These are phyloP conservation scores for Trinectes maculatus DNA, from an alignment of 2,113 vertebrate genomes.

Conservation along the genomic window DNA sequence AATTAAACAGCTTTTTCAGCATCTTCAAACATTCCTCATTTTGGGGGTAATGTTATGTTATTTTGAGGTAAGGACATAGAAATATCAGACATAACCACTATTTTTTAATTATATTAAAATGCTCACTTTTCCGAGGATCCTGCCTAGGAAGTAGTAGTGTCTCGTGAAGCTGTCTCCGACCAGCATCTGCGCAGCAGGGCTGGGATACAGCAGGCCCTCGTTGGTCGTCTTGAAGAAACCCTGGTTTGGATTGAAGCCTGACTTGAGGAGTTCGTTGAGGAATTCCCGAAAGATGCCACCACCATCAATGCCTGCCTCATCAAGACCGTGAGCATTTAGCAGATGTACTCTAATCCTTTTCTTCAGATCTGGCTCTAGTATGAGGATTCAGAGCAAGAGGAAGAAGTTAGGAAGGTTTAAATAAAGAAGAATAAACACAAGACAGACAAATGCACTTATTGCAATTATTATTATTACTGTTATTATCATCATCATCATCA, in stretches of 20 bases:
- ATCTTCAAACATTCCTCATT: neutral
- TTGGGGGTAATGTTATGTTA: neutral
- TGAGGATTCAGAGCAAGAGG: neutral
- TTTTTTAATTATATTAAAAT: neutral
- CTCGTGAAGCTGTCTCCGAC: slow-evolving; percentile 93
- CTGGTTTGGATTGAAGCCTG: slow-evolving; percentile 97
- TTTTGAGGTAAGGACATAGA: neutral
- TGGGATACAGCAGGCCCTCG: slow-evolving; percentile 95
- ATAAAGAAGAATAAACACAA: neutral
- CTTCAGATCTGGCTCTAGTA: slow-evolving; percentile 92
- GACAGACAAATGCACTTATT: too few relatives aligned
- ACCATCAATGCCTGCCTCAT: slow-evolving; percentile 97
- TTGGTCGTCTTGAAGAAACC: slow-evolving; percentile 97
- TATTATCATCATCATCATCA: too few relatives aligned
- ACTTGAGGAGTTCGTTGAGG: slow-evolving; percentile 95
- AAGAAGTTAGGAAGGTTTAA: slow-evolving; percentile 10
- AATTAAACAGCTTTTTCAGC: neutral
- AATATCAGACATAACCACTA: neutral
- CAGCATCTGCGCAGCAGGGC: slow-evolving; percentile 93
- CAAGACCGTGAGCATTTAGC: slow-evolving; percentile 94
- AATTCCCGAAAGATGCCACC: slow-evolving; percentile 98
- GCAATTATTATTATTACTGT: too few relatives aligned
- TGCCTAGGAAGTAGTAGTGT: slow-evolving; percentile 97
- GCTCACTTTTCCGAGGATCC: slow-evolving; percentile 98
- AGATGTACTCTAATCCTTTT: slow-evolving; percentile 95